Base-by-base conservation (phyloP, 2,888 invertebrate species). In the Zhuqinia jingwanae region DNA sequence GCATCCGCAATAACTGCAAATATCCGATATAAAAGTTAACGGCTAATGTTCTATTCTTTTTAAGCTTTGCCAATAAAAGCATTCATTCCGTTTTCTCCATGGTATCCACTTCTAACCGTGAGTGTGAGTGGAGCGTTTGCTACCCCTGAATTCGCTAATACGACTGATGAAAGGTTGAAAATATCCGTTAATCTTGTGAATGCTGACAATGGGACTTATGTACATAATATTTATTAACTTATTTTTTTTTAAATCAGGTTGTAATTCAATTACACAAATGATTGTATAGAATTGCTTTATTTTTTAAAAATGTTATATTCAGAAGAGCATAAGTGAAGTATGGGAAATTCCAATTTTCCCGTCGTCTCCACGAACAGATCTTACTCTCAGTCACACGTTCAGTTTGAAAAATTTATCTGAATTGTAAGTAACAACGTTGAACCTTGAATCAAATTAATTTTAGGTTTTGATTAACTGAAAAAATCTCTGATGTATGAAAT, bases 61-160 rank as follows among this genome's bases (percentile, higher is more conserved):
- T 20, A 13, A 90, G 90, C 79, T 10, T 86, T 89, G 30, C 91
- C 89, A 0, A 77, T 89, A 42, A 63, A 47, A 17, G 11, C 85
- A 0, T 84, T 89, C 3, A 77, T 75, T 36, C 73, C 87, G 0
- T 45, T 90, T 22, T 63, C 88, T 2, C 85, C 84, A 1, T 81
- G 58, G 60, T 90, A 83, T 80, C 91, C 91, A 0, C 73, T 90
- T 53, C 53, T 95, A 36, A 93, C 93, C 10, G 91, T 95, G 0
- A 93, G 92, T 0, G 90, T 95, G n/a, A 93, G 94, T 90, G 95
- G 95, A 60, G 94, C 95, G 0, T 93, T 95, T 80, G 92, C 95
- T 15, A 94, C 95, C 6, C 92, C 93, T 47, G 93, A 93, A 88
- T 93, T 94, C 89, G 92, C 80, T 30, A 90, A 90, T 70, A 68